Conservation (phyloP, 2,113 vertebrate genomes). For the Pluvianellus socialis region DNA sequence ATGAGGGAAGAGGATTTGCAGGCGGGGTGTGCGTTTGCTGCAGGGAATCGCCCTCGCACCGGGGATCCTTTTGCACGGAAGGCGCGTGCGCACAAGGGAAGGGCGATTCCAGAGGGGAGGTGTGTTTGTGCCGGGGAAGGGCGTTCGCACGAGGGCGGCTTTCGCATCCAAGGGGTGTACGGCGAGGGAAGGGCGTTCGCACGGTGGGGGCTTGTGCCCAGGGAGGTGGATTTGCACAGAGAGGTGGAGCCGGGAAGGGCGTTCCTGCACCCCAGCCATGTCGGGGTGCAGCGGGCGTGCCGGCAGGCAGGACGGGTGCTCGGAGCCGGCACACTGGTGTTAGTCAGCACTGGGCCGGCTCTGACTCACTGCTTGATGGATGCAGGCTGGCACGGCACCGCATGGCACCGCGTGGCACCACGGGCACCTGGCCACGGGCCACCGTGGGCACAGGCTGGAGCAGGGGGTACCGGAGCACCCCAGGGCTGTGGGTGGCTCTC, state of each 20-base stretch:
- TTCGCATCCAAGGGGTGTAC: too few relatives aligned
- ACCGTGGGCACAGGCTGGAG: not conserved
- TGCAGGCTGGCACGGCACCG: not conserved
- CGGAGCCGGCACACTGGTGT: rapidly evolving
- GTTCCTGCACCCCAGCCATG: not conserved
- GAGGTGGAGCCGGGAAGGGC: not conserved
- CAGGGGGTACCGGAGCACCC: too few relatives aligned
- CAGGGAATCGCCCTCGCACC: too few relatives aligned
- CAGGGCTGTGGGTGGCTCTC: not conserved
- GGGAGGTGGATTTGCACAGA: not conserved
- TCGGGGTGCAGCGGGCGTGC: not conserved
- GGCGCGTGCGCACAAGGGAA: too few relatives aligned
- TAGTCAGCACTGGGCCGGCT: not conserved
- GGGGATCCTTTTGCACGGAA: too few relatives aligned
- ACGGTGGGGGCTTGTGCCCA: rapidly evolving
- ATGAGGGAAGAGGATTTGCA: too few relatives aligned
- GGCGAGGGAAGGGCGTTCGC: not conserved
- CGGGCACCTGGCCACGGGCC: not conserved
- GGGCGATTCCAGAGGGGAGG: not conserved
- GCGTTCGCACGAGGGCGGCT: too few relatives aligned
- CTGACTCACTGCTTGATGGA: not conserved
- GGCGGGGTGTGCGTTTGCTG: too few relatives aligned
- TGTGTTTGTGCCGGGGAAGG: not conserved
- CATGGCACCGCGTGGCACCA: rapidly evolving
- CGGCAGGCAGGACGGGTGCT: not conserved